A percentile compares a stretch with the other conserved stretches of the same genome.
phyloP scores from a whole-genome alignment of 1,140 invertebrate genomes.

The Dreissena rostriformis region DNA sequence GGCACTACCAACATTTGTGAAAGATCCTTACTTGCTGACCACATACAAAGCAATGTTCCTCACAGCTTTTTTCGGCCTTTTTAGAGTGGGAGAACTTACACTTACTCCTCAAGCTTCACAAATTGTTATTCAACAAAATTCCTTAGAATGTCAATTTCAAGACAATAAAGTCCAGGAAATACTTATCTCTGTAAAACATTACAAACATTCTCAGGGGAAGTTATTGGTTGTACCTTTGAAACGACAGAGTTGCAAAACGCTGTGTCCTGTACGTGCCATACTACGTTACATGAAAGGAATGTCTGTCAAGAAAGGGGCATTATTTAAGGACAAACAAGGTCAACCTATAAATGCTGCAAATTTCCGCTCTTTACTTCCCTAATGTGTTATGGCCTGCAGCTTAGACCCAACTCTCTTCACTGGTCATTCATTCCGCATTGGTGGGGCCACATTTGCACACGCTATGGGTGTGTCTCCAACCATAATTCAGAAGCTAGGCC shows the following conservation, averaged over 20 bases:
- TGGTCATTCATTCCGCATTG: constrained; percentile 7
- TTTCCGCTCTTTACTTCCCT: background rate
- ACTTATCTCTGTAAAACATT: background rate
- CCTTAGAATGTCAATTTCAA: background rate
- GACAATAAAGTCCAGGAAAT: background rate
- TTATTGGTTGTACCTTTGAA: background rate
- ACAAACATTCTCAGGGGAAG: constrained; percentile 17
- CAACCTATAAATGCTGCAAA: background rate
- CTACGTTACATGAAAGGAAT: background rate
- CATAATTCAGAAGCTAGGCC: background rate
- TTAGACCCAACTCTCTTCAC: background rate
- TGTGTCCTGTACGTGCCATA: background rate
- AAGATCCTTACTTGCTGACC: background rate
- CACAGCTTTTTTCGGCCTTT: constrained; percentile 12
- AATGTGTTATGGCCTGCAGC: background rate
- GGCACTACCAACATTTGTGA: background rate
- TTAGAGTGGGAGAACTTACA: constrained; percentile 16
- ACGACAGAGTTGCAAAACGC: background rate
- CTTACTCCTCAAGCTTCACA: background rate
- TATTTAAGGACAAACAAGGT: background rate
- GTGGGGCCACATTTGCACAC: constrained; percentile 1
- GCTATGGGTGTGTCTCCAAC: background rate
- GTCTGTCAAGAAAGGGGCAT: background rate
- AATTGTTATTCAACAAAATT: background rate
- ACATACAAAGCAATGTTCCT: constrained; percentile 16